Evolutionary conservation across 2,888 invertebrate species (phyloP), one percentile per base, ranked within the genome.

Genomic region (Amaurobius ferox): DNA sequence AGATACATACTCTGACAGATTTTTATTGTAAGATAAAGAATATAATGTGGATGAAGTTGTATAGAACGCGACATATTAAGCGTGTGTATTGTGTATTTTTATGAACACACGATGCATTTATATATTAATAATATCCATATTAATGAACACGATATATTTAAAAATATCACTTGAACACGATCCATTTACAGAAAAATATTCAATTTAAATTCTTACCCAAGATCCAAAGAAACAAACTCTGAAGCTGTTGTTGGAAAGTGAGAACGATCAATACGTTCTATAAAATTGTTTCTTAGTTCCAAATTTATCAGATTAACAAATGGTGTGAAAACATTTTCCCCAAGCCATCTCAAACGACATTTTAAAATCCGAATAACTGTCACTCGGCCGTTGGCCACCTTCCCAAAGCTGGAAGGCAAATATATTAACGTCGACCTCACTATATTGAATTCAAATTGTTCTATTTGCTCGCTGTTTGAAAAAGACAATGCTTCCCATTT

Each of bases 341-440:
- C 85, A 7, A 85, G 55, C 85, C 85, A 85, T 13, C 61, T 71
- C 6, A 85, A 26, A 19, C 39, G 66, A 40, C 85, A 85, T 11
- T 85, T 78, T n/a, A 78, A 29, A 13, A 85, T 85, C 0, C 85
- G 71, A 32, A 85, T 48, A 0, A 29, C 72, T 1, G 71, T 85
- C 28, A 85, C n/a, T 1, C 19, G 70, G 3, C 78, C 67, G 0
- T 61, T 67, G 0, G 77, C 85, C 9, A 72, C 39, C 30, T 67
- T 66, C 0, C 64, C 48, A 30, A 85, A 85, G 30, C 72, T 71
- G 16, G 77, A 55, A 61, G 68, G 71, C 30, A 85, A 28, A 28
- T 76, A 71, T 23, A 78, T 29, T 0, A 85, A 19, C 23, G 77
- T 78, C 7, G 85, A 78, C n/a, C 72, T 44, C 0, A 66, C 39